Evolutionary conservation across 30 jellyfish, hydroid and myxozoan species (phyloP).

Genomic region (Hydra vulgaris): DNA sequence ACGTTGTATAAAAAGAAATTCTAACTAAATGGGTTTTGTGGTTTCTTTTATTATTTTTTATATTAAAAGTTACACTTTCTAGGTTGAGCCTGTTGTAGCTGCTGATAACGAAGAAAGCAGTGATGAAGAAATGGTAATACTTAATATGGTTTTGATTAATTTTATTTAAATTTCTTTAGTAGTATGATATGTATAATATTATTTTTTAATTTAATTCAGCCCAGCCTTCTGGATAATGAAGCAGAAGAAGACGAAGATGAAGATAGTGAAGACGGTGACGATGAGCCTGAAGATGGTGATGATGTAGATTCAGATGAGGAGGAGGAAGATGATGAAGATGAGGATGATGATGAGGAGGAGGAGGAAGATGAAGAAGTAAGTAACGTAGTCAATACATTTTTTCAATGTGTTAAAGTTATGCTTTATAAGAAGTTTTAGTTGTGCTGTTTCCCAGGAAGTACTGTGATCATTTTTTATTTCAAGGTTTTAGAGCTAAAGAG

Average conservation of each 20-base stretch:
- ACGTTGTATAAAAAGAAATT: no score
- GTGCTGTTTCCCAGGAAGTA: no score
- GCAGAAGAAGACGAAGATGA: slow-evolving; percentile 28
- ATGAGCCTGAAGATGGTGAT: slow-evolving; percentile 19
- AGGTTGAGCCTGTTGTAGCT: slow-evolving; percentile 24
- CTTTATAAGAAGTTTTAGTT: no score
- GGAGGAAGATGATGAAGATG: not conserved
- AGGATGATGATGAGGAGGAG: slow-evolving; percentile 18
- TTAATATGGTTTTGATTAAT: not conserved
- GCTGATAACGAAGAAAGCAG: slow-evolving; percentile 11
- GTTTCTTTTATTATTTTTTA: not conserved
- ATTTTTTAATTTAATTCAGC: not conserved
- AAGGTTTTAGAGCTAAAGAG: no score
- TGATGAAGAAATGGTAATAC: slow-evolving; percentile 7
- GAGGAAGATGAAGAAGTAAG: not conserved
- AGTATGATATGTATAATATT: no score
- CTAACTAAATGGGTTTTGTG: no score
- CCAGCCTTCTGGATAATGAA: slow-evolving; percentile 12
- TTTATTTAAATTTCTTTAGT: not conserved
- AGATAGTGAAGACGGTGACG: slow-evolving; percentile 23
- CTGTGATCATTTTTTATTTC: no score
- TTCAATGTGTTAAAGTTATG: not conserved
- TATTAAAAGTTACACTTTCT: not conserved
- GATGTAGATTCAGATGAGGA: not conserved
- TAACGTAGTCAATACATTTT: not conserved